phyloP scores from a whole-genome alignment of 2,888 invertebrate genomes.

The Petrolisthes cinctipes region DNA sequence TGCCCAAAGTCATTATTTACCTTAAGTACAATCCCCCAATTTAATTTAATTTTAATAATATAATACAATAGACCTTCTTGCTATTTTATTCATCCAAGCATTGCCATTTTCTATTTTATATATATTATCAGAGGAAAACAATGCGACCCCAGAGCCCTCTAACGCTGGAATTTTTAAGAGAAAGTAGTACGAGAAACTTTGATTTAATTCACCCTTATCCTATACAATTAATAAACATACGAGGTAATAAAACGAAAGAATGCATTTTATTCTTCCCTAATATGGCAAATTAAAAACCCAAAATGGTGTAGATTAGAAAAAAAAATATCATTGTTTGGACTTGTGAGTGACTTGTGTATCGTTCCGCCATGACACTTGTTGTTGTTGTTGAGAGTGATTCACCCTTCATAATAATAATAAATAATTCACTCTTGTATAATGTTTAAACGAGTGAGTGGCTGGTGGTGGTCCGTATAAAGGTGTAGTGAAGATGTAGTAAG shows the following conservation, averaged over 20 bases:
- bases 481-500: constrained; percentile 43
- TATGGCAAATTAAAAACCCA: not conserved
- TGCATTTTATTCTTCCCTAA: not conserved
- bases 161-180: constrained; percentile 35
- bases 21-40: too few species aligned
- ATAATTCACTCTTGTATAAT: not conserved
- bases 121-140: constrained; percentile 41
- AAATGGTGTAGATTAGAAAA: not conserved
- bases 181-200: constrained; percentile 57
- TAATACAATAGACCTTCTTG: too few species aligned
- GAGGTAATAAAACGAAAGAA: not conserved
- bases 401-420: constrained; percentile 18
- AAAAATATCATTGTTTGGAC: constrained; percentile 56
- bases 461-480: constrained; percentile 2
- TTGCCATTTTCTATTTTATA: constrained; percentile 26
- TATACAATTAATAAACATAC: not conserved
- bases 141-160: constrained; percentile 46
- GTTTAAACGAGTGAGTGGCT: not conserved
- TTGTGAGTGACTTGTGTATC: constrained; percentile 39
- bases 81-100: not conserved
- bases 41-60: too few species aligned
- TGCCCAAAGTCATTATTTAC: too few species aligned
- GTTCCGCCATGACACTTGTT: constrained; percentile 64
- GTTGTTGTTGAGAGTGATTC: constrained; percentile 27
- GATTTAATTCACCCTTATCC: not conserved